These are phyloP conservation scores for Nyctereutes procyonoides DNA, from an alignment of 2,113 vertebrate species.

Conservation along the genomic window DNA sequence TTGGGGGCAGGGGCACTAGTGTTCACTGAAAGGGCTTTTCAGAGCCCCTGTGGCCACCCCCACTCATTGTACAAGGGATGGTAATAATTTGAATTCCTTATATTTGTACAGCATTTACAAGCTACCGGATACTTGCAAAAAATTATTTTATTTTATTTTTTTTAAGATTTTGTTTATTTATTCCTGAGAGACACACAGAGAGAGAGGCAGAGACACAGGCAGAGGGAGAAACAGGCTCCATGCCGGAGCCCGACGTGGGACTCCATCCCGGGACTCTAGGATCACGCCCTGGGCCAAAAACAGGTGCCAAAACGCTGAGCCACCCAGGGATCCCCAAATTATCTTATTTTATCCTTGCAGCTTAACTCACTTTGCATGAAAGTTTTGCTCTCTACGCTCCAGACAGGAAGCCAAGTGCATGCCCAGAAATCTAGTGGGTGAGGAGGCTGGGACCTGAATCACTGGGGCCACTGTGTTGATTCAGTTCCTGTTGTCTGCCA, in stretches of 20 bases:
- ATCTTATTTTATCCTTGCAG: background rate
- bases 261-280: no score
- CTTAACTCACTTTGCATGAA: background rate
- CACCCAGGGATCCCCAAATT: no score
- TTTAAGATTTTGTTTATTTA: no score
- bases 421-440: no score
- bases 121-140: rapidly evolving
- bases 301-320: no score
- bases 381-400: background rate
- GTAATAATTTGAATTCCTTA: no score
- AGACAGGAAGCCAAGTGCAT: background rate
- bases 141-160: background rate
- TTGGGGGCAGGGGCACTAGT: background rate
- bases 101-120: rapidly evolving
- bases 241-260: no score
- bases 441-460: background rate
- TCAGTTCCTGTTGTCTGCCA: background rate
- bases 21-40: background rate
- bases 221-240: no score
- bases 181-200: no score
- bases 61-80: background rate
- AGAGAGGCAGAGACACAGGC: no score
- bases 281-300: no score
- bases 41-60: background rate
- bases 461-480: rapidly evolving